phyloP scores from a whole-genome alignment of 2,797 vertebrate species.

The Acanthurus leucopareius region DNA sequence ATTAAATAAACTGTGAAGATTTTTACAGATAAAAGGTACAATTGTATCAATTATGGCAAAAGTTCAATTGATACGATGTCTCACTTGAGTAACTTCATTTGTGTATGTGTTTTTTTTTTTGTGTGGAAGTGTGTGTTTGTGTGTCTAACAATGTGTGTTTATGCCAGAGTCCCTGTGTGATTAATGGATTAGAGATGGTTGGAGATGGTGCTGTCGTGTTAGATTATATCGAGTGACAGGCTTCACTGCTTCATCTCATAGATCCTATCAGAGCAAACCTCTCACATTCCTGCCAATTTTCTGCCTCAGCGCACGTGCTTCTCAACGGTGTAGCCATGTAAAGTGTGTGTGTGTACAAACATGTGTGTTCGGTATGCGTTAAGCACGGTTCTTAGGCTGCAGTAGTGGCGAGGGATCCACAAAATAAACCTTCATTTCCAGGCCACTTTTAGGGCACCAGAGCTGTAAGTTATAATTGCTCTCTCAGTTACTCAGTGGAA shows the following conservation, averaged over 20 bases:
- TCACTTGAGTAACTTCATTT: conserved; percentile 19
- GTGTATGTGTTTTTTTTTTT: conserved; percentile 16
- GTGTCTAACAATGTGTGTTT: conserved; percentile 24
- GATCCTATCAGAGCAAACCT: conserved; percentile 69
- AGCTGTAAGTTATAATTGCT: background rate
- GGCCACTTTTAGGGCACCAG: conserved; percentile 9
- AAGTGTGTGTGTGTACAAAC: background rate
- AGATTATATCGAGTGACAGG: conserved; percentile 69
- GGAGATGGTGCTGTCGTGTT: conserved; percentile 67
- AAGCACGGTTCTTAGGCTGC: conserved; percentile 17
- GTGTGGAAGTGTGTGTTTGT: conserved; percentile 31
- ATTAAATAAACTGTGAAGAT: background rate
- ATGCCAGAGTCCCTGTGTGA: conserved; percentile 50
- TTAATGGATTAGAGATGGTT: conserved; percentile 69
- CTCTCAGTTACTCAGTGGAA: background rate
- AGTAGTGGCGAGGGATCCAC: conserved; percentile 8
- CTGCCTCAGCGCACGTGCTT: conserved; percentile 55
- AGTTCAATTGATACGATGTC: conserved; percentile 10
- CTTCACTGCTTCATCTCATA: conserved; percentile 69
- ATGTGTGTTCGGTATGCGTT: conserved; percentile 9
- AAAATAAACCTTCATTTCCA: conserved; percentile 9
- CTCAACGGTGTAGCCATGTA: conserved; percentile 35
- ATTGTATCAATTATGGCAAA: conserved; percentile 24
- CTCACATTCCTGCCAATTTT: conserved; percentile 72
- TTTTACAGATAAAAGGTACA: background rate